A percentile compares a stretch with the other conserved stretches of the same genome.
These are phyloP conservation scores for Girardia tigrina DNA, from an alignment of 2,888 invertebrate genomes.

Conservation along the genomic window DNA sequence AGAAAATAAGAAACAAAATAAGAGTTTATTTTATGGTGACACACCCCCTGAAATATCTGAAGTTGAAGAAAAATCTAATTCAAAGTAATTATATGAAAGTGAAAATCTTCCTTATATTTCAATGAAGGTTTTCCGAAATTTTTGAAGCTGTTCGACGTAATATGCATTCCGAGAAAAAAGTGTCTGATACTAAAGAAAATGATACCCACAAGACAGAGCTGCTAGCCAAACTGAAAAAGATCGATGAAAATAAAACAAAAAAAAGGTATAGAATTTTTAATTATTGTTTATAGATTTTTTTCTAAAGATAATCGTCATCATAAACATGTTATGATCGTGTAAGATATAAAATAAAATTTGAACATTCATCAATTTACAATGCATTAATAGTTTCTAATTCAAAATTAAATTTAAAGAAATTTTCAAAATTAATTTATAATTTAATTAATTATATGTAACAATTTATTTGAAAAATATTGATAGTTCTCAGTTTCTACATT, in stretches of 20 bases:
- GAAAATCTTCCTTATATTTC: background rate
- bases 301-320: too few relatives aligned
- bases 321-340: too few relatives aligned
- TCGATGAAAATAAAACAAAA: background rate
- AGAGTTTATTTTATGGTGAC: background rate
- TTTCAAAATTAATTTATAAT: too few relatives aligned
- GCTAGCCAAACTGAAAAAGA: background rate
- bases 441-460: too few relatives aligned
- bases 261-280: too few relatives aligned
- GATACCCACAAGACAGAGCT: constrained; percentile 6
- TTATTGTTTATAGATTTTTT: too few relatives aligned
- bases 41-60: background rate
- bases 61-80: background rate
- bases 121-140: background rate
- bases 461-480: too few relatives aligned
- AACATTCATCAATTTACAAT: too few relatives aligned
- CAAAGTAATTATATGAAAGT: background rate
- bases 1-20: background rate
- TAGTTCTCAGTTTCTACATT: too few relatives aligned
- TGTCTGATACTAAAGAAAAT: background rate
- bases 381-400: too few relatives aligned
- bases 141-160: constrained; percentile 12
- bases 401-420: too few relatives aligned
- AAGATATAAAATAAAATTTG: too few relatives aligned
- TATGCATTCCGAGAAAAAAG: background rate